Conservation (phyloP, 2,888 invertebrate species). For the Apoda limacodes region DNA sequence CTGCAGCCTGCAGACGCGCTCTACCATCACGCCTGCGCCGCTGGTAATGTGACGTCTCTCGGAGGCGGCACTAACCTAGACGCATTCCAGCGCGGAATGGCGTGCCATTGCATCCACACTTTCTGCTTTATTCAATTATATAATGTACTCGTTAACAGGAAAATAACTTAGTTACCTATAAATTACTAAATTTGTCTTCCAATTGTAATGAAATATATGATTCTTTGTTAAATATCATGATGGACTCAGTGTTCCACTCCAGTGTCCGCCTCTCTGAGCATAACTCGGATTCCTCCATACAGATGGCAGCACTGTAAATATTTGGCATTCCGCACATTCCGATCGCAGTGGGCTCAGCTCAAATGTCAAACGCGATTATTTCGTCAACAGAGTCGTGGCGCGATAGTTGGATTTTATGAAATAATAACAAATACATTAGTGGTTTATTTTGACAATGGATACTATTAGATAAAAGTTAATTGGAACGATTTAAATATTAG, state of each 20-base stretch:
- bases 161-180: no score
- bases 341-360: conserved; percentile 73
- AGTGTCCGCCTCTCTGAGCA: conserved; percentile 43
- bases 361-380: conserved; percentile 77
- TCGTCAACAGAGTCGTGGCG: conserved; percentile 69
- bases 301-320: conserved; percentile 76
- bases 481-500: conserved; percentile 39
- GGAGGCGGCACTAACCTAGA: conserved; percentile 44
- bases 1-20: conserved; percentile 41
- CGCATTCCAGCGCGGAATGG: conserved; percentile 56
- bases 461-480: conserved; percentile 46
- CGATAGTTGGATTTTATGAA: conserved; percentile 66
- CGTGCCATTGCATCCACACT: conserved; percentile 35
- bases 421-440: conserved; percentile 56
- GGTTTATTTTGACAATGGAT: conserved; percentile 54
- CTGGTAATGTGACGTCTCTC: conserved; percentile 39
- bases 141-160: no score
- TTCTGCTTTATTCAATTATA: conserved; percentile 11
- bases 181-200: no score
- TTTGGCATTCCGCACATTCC: conserved; percentile 76
- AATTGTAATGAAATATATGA: no score
- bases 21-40: conserved; percentile 57
- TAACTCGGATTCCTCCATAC: conserved; percentile 57
- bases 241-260: conserved; percentile 28
- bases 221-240: no score